Base-by-base conservation (phyloP, 1,140 invertebrate genomes). In the Argopecten irradians region DNA sequence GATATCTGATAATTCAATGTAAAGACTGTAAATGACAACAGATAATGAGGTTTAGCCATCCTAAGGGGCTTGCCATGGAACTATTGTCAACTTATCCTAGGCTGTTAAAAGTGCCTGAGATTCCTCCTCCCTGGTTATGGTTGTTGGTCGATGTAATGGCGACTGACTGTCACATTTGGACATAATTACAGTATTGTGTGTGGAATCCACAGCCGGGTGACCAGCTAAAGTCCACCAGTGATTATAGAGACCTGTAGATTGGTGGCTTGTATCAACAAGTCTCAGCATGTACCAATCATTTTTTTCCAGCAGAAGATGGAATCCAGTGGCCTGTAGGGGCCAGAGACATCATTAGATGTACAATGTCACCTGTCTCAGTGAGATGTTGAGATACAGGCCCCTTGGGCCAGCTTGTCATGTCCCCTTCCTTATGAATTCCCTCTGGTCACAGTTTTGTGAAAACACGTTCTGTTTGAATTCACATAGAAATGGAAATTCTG, bases 11-110 rank as follows among this genome's bases (percentile, higher is more conserved):
- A 71, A 71, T 71, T 71, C 55, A 28, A 71, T 71, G 55, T 22
- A 71, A 71, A 71, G n/a, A n/a, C 55, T 71, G 55, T 71, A 71
- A 71, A 71, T 71, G 55, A 71, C 55, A 71, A 71, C 22, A n/a
- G 22, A 71, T 71, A 71, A 71, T 71, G 55, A 71, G 55, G 55
- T 71, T 71, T 71, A 71, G 55, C 55, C 22, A 71, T 71, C 55
- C 55, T 71, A 71, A 71, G 55, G n/a, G 55, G 55, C 55, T 71
- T 71, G 55, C 28, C 22, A 22, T 46, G 55, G 55, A 71, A 28
- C n/a, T n/a, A 71, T 71, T 71, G 55, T 71, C 55, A n/a, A 71
- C 55, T 71, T 71, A 71, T 71, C 28, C 22, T 71, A n/a, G 28
- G 55, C 55, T 71, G 55, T 71, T 71, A 71, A 71, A 71, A 71